Percentiles rank a stretch among this genome's conserved stretches.
Evolutionary conservation across 2,888 invertebrate species (phyloP).

Genomic region (Hydropsyche betteni): DNA sequence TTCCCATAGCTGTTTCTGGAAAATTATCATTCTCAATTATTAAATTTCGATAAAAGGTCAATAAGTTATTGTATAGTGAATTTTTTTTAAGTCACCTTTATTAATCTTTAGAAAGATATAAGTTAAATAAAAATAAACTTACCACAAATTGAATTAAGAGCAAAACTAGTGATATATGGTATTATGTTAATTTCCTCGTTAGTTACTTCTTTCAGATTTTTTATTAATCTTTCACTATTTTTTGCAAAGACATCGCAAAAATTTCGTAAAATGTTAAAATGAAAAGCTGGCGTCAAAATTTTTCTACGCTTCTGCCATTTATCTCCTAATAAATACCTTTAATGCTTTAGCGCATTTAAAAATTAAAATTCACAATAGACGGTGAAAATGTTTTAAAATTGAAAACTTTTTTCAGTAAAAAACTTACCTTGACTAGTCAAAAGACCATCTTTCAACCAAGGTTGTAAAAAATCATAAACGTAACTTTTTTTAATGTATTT

Average conservation of each 20-base stretch:
- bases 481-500: slow-evolving; percentile 43
- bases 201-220: slow-evolving; percentile 54
- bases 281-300: slow-evolving; percentile 71
- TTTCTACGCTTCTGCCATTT: slow-evolving; percentile 71
- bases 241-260: slow-evolving; percentile 57
- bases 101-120: neutral
- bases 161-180: slow-evolving; percentile 62
- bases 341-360: neutral
- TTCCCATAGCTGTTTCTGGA: slow-evolving; percentile 79
- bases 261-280: slow-evolving; percentile 68
- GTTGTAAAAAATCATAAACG: slow-evolving; percentile 42
- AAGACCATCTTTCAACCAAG: slow-evolving; percentile 44
- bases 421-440: slow-evolving; percentile 39
- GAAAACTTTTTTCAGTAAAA: no score
- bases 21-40: no score
- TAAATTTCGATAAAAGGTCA: no score
- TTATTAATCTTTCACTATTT: slow-evolving; percentile 57
- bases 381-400: neutral
- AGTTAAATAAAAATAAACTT: slow-evolving; percentile 46
- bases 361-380: neutral
- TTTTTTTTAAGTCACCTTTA: no score
- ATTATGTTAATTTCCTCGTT: slow-evolving; percentile 59
- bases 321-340: slow-evolving; percentile 55
- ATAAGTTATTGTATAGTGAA: no score
- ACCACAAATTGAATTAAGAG: slow-evolving; percentile 67